phyloP scores from a whole-genome alignment of 2,888 invertebrate species.

The Bellardia bayeri region DNA sequence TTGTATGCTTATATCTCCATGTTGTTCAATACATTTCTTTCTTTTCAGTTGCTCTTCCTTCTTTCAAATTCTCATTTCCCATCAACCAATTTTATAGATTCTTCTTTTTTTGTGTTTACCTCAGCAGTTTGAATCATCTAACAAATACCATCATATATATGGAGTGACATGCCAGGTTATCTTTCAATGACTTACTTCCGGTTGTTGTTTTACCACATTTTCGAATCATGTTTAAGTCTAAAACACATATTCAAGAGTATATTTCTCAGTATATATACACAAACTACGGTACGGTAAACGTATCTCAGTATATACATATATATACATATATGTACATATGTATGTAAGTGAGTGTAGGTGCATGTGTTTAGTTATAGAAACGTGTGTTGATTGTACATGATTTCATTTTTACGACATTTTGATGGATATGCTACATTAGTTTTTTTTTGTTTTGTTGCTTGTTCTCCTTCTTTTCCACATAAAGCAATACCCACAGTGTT shows the following conservation, averaged over 20 bases:
- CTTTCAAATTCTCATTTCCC: not conserved
- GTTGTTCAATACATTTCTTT: constrained; percentile 4
- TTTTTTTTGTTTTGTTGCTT: constrained; percentile 4
- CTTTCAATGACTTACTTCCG: constrained; percentile 71
- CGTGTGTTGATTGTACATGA: constrained; percentile 65
- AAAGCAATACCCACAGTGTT: not conserved
- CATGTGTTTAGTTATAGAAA: constrained; percentile 39
- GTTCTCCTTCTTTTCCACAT: constrained; percentile 8
- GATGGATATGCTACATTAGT: constrained; percentile 71
- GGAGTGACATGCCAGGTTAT: constrained; percentile 68
- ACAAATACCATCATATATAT: constrained; percentile 34
- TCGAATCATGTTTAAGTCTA: constrained; percentile 62
- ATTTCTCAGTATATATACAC: not conserved
- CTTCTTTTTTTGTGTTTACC: constrained; percentile 51
- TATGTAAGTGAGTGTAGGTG: not conserved
- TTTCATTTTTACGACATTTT: constrained; percentile 72
- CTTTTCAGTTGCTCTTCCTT: not conserved
- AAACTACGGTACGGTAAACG: not conserved
- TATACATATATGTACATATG: not conserved
- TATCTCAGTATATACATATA: no score
- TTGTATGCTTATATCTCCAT: constrained; percentile 6
- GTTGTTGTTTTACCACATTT: constrained; percentile 69
- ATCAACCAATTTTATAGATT: constrained; percentile 52
- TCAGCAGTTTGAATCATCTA: constrained; percentile 62
- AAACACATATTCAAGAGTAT: constrained; percentile 42